Percentiles rank a stretch among this genome's conserved stretches.
phyloP scores from a whole-genome alignment of 1,140 invertebrate genomes.

The Harlomillsia oculata region DNA sequence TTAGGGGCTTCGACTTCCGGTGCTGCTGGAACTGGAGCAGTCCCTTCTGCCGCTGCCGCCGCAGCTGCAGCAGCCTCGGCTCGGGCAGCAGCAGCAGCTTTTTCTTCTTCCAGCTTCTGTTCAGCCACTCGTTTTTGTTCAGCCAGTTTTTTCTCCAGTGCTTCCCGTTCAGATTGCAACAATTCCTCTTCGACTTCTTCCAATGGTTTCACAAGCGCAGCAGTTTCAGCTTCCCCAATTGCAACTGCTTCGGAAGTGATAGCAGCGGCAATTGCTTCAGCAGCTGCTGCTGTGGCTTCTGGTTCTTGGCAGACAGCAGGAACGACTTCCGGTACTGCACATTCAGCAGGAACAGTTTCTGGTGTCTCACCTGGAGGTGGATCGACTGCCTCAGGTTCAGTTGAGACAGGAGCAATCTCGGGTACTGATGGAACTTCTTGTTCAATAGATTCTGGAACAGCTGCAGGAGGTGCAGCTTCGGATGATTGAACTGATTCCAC shows the following conservation, averaged over 20 bases:
- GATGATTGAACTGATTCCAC: not conserved
- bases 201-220: not conserved
- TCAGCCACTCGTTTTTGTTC: slow-evolving; percentile 30
- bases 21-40: not conserved
- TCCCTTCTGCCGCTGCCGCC: slow-evolving; percentile 1
- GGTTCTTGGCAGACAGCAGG: not conserved
- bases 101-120: slow-evolving; percentile 28
- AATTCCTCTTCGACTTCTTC: slow-evolving; percentile 19
- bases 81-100: slow-evolving; percentile 11
- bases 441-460: not conserved
- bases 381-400: not conserved
- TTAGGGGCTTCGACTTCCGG: slow-evolving; percentile 19
- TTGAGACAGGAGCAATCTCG: not conserved
- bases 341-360: not conserved
- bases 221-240: not conserved
- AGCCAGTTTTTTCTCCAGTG: slow-evolving; percentile 30
- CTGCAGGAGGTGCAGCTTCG: not conserved
- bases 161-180: slow-evolving; percentile 17
- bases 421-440: not conserved
- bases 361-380: not conserved
- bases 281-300: not conserved
- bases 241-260: not conserved
- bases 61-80: slow-evolving; percentile 22
- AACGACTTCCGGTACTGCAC: slow-evolving; percentile 27
- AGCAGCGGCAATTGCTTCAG: not conserved